These are phyloP conservation scores for Masnerella sp. DNA, from an alignment of 2,888 invertebrate species.

Conservation along the genomic window DNA sequence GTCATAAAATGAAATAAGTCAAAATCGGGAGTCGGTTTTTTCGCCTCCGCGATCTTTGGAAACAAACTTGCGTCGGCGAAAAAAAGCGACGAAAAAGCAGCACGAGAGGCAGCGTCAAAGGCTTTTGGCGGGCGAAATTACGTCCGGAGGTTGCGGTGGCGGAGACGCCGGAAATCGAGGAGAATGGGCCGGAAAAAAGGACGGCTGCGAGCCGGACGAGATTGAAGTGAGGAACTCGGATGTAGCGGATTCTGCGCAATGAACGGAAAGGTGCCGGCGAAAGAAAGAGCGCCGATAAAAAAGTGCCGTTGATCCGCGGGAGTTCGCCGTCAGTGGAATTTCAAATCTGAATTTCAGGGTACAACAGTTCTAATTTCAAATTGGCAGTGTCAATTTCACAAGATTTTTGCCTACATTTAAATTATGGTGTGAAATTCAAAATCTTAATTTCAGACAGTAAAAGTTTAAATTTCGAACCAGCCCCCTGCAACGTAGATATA, in stretches of 20 bases:
- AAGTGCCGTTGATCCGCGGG: slow-evolving; percentile 11
- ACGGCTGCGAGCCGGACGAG: slow-evolving; percentile 31
- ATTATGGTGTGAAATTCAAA: no score
- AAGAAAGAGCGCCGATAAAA: slow-evolving; percentile 21
- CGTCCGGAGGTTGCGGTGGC: slow-evolving; percentile 49
- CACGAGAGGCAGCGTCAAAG: slow-evolving; percentile 45
- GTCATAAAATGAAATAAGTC: neutral
- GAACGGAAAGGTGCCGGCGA: slow-evolving; percentile 9
- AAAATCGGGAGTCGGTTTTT: neutral
- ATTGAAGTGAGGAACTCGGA: slow-evolving; percentile 35
- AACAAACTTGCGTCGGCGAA: slow-evolving; percentile 11
- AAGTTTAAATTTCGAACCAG: no score
- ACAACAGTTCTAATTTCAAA: no score
- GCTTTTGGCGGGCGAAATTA: slow-evolving; percentile 53
- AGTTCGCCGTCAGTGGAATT: no score
- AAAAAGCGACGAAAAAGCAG: slow-evolving; percentile 32
- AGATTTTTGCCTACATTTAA: no score
- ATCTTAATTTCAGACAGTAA: no score
- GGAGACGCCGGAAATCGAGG: slow-evolving; percentile 51
- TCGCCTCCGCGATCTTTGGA: slow-evolving; percentile 26
- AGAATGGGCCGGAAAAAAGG: slow-evolving; percentile 30
- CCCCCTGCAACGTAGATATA: no score
- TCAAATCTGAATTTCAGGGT: no score
- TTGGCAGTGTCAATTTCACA: no score
- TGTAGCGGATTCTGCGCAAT: slow-evolving; percentile 34